Base-by-base conservation (phyloP, 2,888 invertebrate species). In the Carterocephalus palaemon region DNA sequence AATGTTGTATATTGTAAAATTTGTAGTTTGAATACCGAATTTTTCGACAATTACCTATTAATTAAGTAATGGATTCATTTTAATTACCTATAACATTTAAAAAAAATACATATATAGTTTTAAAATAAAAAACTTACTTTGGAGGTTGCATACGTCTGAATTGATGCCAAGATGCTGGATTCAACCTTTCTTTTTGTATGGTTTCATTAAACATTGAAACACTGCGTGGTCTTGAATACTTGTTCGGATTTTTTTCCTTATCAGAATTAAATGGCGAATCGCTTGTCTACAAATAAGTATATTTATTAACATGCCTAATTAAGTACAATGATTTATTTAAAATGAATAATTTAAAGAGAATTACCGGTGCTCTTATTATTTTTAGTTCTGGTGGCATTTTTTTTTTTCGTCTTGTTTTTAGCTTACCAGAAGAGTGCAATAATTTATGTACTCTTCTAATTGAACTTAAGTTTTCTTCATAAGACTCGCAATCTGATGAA, bases 401-500 rank as follows among this genome's bases (percentile, higher is more conserved):
- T 67, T 88, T 88, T 60, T 82, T 88, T 48, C 82, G 70, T 39
- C 80, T 72, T 2, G 79, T 69, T 52, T 87, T 87, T 16, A 62
- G 47, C 62, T 84, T 85, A 2, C 64, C 57, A 9, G 76, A 64
- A 1, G 74, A 67, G 49, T 81, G 76, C 31, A 87, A 58, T 31
- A 86, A 59, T 58, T 80, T 88, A 39, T 82, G 83, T 2, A 83
- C 72, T 60, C 80, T 67, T 59, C 82, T 72, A 20, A 85, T 64
- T 23, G 88, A 85, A 54, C 86, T 88, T n/a, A 77, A 67, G 50
- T 73, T 78, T 47, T 81, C 82, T 36, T 83, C 86, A 24, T 66
- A 71, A 2, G 87, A 83, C 57, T 90, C 90, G 41, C 89, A 90
- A 54, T 92, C 92, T 0, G 89, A 89, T 5, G 91, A 90, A 36